Base-by-base conservation (phyloP, 2,888 invertebrate genomes). In the Meliscaeva auricollis region DNA sequence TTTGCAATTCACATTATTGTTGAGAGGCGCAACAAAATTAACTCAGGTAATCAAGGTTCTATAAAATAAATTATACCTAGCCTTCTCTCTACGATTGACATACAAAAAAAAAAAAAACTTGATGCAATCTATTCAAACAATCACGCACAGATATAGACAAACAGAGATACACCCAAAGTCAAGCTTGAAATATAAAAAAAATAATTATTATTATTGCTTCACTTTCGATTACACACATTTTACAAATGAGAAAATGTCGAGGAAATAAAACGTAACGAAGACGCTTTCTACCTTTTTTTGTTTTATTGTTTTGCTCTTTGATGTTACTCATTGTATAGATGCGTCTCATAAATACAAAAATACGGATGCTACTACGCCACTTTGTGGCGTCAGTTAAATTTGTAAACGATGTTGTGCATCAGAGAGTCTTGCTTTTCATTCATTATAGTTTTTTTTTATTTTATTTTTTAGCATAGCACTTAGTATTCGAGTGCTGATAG, bases 1-100 rank as follows among this genome's bases (percentile, higher is more conserved):
- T 79, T 70, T 79, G 66, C n/a, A n/a, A 44, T 84, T 30, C 70
- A 58, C 50, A n/a, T n/a, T 15, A 58, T 74, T 64, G 4, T 38
- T 1, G 30, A 48, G 8, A 7, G 30, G 56, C 73, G 2, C 48
- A 32, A 17, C 44, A 74, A 70, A 70, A 54, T 15, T 20, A 35
- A n/a, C 54, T 20, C 30, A 64, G 64, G 54, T 66, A 64, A 54
- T 64, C 44, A 72, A 13, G 15, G n/a, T 54, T 54, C 15, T 15
- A 15, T 44, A 32, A 44, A 52, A 60, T 44, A 60, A 38, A 72
- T 60, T 58, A n/a, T n/a, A 56, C 22, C n/a, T 7, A 26, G 2
- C 3, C 50, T 79, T 68, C 58, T 32, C 58, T 30, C 11, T 15
- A 17, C 52, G 58, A 22, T 35, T 17, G 48, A 48, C 5, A 41